Conservation (phyloP, 1,140 invertebrate genomes). For the Penaeus japonicus region DNA sequence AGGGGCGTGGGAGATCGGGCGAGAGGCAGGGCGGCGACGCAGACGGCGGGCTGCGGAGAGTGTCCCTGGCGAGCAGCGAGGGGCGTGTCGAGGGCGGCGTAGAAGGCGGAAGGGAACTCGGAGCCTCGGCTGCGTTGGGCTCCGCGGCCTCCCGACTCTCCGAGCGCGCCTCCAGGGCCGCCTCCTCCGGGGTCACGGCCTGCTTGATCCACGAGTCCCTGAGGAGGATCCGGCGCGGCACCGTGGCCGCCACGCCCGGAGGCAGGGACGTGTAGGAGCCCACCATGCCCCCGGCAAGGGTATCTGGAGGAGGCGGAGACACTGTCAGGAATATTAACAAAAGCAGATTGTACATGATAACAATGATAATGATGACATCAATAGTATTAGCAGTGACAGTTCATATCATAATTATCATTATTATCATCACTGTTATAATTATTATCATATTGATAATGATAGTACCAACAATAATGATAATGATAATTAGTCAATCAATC, state of each 20-base stretch:
- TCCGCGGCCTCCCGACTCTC: too few relatives aligned
- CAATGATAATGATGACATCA: neutral
- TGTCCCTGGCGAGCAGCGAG: neutral
- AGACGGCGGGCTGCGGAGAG: neutral
- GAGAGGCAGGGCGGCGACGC: slow-evolving; percentile 4
- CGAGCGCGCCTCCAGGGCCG: too few relatives aligned
- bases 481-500: too few relatives aligned
- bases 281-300: neutral
- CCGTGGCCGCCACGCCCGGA: slow-evolving; percentile 22
- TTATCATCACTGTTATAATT: too few relatives aligned
- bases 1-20: neutral
- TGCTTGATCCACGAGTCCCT: slow-evolving; percentile 35
- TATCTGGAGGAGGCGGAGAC: too few relatives aligned
- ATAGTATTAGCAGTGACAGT: neutral
- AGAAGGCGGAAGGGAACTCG: too few relatives aligned
- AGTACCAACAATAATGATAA: too few relatives aligned
- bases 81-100: too few relatives aligned
- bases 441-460: neutral
- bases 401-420: too few relatives aligned
- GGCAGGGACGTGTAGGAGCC: slow-evolving; percentile 23
- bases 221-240: slow-evolving; percentile 1
- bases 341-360: neutral
- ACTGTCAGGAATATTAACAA: too few relatives aligned
- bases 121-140: too few relatives aligned
- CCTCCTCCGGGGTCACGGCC: neutral